Conservation (phyloP, 30 jellyfish, hydroid and myxozoan genomes). For the Aurelia aurita region DNA sequence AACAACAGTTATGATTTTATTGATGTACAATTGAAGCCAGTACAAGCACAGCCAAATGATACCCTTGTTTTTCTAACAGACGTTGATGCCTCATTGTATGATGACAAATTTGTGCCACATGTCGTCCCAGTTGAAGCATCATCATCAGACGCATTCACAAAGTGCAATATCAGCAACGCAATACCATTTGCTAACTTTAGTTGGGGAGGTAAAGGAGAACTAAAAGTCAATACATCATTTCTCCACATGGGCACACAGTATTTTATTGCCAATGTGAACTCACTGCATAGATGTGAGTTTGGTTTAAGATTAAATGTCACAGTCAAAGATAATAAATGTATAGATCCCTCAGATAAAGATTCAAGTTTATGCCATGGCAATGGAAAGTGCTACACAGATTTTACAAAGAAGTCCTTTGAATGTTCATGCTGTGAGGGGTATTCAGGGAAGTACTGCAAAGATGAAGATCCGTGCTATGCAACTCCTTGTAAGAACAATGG, state of each 20-base stretch:
- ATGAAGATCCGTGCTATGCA: slow-evolving; percentile 91
- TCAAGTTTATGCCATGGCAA: slow-evolving; percentile 78
- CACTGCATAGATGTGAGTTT: slow-evolving; percentile 85
- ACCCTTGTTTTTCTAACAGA: slow-evolving; percentile 83
- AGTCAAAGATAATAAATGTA: slow-evolving; percentile 77
- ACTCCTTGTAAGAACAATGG: slow-evolving; percentile 88
- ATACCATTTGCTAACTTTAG: slow-evolving; percentile 73
- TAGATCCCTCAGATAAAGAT: slow-evolving; percentile 47
- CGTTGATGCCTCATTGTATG: slow-evolving; percentile 79
- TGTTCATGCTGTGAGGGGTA: slow-evolving; percentile 91
- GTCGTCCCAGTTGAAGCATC: slow-evolving; percentile 81
- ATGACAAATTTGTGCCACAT: slow-evolving; percentile 80
- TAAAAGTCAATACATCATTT: slow-evolving; percentile 74
- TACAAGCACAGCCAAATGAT: slow-evolving; percentile 87
- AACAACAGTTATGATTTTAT: slow-evolving; percentile 47
- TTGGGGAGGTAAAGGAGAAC: slow-evolving; percentile 42
- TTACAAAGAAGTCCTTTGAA: slow-evolving; percentile 45
- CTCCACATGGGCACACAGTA: slow-evolving; percentile 85
- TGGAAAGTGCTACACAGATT: slow-evolving; percentile 93
- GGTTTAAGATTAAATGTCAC: slow-evolving; percentile 97
- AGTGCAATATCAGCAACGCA: slow-evolving; percentile 86
- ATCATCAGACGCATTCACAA: slow-evolving; percentile 74
- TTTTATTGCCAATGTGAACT: slow-evolving; percentile 89
- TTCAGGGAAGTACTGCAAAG: slow-evolving; percentile 86
- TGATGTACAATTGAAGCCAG: slow-evolving; percentile 92